phyloP scores from a whole-genome alignment of 2,888 invertebrate genomes.

The Dryomyza anilis region DNA sequence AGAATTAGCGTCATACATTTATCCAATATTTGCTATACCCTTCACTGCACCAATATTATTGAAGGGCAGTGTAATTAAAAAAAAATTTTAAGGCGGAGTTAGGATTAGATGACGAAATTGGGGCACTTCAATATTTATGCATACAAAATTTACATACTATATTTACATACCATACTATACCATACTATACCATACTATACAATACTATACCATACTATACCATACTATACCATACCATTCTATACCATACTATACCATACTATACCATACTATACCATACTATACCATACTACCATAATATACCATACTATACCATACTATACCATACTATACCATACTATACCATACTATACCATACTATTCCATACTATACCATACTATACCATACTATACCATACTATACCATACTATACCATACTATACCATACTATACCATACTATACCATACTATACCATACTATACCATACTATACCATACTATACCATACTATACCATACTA shows the following conservation, averaged over 20 bases:
- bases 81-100: no score
- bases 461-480: constrained; percentile 14
- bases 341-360: not conserved
- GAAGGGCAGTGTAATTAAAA: no score
- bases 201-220: constrained; percentile 1
- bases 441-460: constrained; percentile 1
- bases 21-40: no score
- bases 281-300: constrained; percentile 9
- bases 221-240: constrained; percentile 2
- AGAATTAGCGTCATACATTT: no score
- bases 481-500: constrained; percentile 15
- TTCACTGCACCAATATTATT: no score
- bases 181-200: not conserved
- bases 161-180: not conserved
- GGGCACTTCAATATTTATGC: no score
- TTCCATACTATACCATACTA: not conserved
- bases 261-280: constrained; percentile 9
- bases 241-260: constrained; percentile 9
- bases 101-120: no score
- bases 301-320: constrained; percentile 1
- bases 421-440: constrained; percentile 2
- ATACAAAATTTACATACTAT: no score
- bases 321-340: not conserved
- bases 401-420: constrained; percentile 8
- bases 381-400: constrained; percentile 1